Evolutionary conservation across 35 echinoderm and acorn worm genomes (phyloP).

Genomic region (Hemicentrotus pulcherrimus): DNA sequence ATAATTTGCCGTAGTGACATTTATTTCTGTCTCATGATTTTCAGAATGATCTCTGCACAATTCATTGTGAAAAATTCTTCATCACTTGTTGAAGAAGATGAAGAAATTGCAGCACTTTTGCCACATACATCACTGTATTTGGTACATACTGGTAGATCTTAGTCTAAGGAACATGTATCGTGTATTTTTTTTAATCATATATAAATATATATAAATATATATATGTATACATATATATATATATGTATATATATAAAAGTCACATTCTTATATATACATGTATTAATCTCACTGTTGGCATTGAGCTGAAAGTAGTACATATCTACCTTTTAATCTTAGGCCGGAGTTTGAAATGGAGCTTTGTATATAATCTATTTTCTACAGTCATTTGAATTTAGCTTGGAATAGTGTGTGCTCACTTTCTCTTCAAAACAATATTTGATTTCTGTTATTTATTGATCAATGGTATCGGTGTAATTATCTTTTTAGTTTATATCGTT

Average conservation of each 20-base stretch:
- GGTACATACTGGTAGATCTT: background rate
- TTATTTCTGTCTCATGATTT: background rate
- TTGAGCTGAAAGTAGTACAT: slow-evolving; percentile 18
- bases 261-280: slow-evolving; percentile 19
- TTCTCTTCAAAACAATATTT: background rate
- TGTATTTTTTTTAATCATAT: slow-evolving; percentile 15
- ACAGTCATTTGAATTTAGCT: slow-evolving; percentile 12
- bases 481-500: slow-evolving; percentile 14
- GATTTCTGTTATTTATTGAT: slow-evolving; percentile 13
- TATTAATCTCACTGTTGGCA: background rate
- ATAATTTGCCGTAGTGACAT: background rate
- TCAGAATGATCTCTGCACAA: background rate
- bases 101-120: background rate
- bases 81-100: background rate
- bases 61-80: background rate
- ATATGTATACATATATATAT: background rate
- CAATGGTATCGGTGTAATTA: background rate
- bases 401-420: slow-evolving; percentile 16
- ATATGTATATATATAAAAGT: slow-evolving; percentile 15
- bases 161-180: background rate
- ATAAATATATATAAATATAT: slow-evolving; percentile 9
- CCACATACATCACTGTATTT: background rate
- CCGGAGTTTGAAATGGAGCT: background rate
- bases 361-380: slow-evolving; percentile 20
- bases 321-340: slow-evolving; percentile 2